These are phyloP conservation scores for Turdus rufiventris DNA, from an alignment of 2,113 vertebrate genomes.

Conservation along the genomic window DNA sequence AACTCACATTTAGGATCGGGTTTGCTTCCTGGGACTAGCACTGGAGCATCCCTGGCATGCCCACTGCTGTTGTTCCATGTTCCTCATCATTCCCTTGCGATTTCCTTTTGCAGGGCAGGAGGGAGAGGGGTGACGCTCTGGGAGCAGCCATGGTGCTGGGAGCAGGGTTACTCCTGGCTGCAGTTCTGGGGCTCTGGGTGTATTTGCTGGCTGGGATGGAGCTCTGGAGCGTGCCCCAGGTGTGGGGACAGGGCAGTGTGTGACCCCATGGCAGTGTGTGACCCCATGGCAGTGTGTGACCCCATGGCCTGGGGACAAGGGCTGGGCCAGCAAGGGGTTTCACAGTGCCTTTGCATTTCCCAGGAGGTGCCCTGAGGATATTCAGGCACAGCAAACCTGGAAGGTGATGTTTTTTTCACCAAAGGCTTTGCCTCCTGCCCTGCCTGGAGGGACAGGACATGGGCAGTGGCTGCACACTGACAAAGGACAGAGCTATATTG, in stretches of 20 bases:
- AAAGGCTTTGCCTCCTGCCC: neutral
- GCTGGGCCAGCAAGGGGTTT: neutral
- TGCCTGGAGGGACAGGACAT: neutral
- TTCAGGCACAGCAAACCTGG: neutral
- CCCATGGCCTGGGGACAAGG: rapidly evolving
- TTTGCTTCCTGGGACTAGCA: neutral
- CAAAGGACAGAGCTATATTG: neutral
- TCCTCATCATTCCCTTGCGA: neutral
- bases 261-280: neutral
- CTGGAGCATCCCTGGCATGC: rapidly evolving
- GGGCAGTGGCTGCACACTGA: neutral
- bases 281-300: neutral
- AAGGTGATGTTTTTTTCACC: neutral
- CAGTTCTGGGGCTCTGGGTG: neutral
- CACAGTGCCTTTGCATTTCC: neutral
- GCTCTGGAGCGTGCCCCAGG: neutral
- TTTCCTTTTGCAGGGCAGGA: neutral
- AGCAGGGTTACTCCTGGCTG: neutral
- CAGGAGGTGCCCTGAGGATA: rapidly evolving
- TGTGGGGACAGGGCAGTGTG: neutral
- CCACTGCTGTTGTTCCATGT: neutral
- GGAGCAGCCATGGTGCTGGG: neutral
- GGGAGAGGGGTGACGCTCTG: neutral
- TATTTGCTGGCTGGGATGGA: neutral
- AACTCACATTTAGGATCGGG: neutral